A percentile compares a stretch with the other conserved stretches of the same genome.
These are phyloP conservation scores for Peromyscus eremicus DNA, from an alignment of 2,797 vertebrate genomes.

Conservation along the genomic window DNA sequence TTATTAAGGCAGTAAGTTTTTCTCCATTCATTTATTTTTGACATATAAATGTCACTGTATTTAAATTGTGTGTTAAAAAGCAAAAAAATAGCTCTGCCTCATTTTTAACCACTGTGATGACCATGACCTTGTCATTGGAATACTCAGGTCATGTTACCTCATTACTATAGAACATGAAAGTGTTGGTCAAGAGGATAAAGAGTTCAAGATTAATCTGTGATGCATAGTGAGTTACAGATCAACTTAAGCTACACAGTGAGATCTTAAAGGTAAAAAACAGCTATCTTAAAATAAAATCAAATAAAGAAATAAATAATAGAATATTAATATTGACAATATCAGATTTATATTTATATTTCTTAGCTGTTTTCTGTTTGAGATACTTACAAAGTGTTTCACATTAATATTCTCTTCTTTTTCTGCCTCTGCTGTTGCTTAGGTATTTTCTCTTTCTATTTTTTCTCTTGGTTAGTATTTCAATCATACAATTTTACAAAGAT, in stretches of 20 bases:
- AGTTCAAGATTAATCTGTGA: not conserved
- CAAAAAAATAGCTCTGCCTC: not conserved
- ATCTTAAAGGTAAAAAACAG: not conserved
- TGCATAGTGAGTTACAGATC: not conserved
- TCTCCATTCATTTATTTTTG: not conserved
- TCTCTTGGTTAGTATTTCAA: too few species aligned
- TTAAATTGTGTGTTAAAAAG: not conserved
- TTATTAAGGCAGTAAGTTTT: not conserved
- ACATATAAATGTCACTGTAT: not conserved
- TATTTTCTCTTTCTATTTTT: not conserved
- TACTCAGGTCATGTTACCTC: not conserved
- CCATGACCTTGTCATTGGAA: not conserved
- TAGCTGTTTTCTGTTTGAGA: not conserved
- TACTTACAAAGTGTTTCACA: not conserved
- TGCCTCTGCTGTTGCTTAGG: not conserved
- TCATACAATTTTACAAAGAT: too few species aligned
- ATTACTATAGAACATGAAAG: not conserved
- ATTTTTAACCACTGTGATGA: not conserved
- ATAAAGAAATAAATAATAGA: not conserved
- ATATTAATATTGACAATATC: not conserved
- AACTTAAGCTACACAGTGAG: not conserved
- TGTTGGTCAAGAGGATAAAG: not conserved
- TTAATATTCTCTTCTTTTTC: not conserved
- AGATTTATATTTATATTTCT: not conserved
- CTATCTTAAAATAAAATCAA: not conserved